Base-by-base conservation (phyloP, 2,113 vertebrate genomes). In the Picathartes gymnocephalus region DNA sequence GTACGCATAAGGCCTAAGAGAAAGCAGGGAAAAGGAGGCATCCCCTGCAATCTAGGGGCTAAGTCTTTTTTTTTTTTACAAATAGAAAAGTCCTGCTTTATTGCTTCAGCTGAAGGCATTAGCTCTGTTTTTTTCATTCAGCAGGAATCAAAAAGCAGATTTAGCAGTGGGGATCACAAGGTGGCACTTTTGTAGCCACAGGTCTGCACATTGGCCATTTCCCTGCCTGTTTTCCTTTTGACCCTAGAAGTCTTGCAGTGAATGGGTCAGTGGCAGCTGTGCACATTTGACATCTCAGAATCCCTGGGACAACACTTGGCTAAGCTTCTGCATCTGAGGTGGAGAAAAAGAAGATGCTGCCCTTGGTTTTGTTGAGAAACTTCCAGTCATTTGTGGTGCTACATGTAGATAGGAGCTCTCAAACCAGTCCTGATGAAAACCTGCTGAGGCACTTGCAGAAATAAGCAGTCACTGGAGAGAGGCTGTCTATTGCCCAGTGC, bases 1-100 rank as follows among this genome's bases (percentile, higher is more conserved):
- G 42, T 61, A n/a, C 0, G 0, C 23, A 2, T 31, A n/a, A 72
- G 23, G 16, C 17, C 12, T 56, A 54, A 47, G 1, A 3, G 31
- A 61, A 86, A 5, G 3, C 35, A 53, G 51, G 50, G 31, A 25
- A 53, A 73, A 81, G 28, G 13, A 48, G 11, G 3, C 8, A 2
- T 39, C 7, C n/a, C 6, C 31, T 87, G 27, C 80, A 70, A 60
- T 70, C 24, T 23, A 27, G 11, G 44, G 11, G 10, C 58, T 44
- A 79, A 16, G 28, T 30, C 14, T n/a, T 57, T 69, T 85, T 57
- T 69, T 85, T 39, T 54, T 21, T 25, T 16, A 39, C 31, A 35
- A 72, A 42, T 40, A 42, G 11, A 40, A 40, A 56, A 68, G 20
- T 50, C 44, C 16, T 50, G 13, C 10, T 47, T 64, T 96, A 65